Base-by-base conservation (phyloP, 1,140 invertebrate species). In the Ceratina australensis region DNA sequence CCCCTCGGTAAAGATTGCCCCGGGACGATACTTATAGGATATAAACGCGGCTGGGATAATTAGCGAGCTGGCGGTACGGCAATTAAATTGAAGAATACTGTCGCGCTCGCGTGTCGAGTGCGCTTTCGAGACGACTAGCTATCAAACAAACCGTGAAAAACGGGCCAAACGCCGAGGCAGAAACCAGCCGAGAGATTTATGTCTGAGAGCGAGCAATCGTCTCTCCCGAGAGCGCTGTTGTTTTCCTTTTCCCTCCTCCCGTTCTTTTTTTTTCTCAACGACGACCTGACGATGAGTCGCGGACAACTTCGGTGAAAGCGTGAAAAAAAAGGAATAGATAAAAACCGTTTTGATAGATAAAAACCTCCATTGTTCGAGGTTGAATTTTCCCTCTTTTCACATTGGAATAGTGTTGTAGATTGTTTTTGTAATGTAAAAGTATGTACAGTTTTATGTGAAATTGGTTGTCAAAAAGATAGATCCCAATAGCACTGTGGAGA, bases 41-140 rank as follows among this genome's bases (percentile, higher is more conserved):
- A 61, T 50, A 67, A 66, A 66, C 71, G 20, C 16, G n/a, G 15
- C 20, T 61, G 13, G n/a, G 63, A 54, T 79, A 79, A 79, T 79
- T 79, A 79, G 77, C 56, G 15, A 28, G 28, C 42, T n/a, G 54
- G 15, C 60, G 15, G 16, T 52, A 26, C 7, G 63, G 72, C 64
- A 75, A 79, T 79, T 79, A 79, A 79, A 79, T 79, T 74, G 77
- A 74, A 79, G 77, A 74, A 74, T 64, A 66, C 63, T 50, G 72
- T 42, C 28, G 50, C 61, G 50, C 28, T 24, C 15, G n/a, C 33
- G 28, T 28, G 52, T 24, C 10, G 71, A 66, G 52, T 66, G 47
- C 16, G 63, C 22, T 74, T 79, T 66, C 56, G 63, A 67, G 56
- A 66, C 56, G 56, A 74, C 26, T 22, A 42, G 15, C 33, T 73